Evolutionary conservation across 2,113 vertebrate species (phyloP), one percentile per base, ranked within the genome.

Genomic region (Puma concolor): DNA sequence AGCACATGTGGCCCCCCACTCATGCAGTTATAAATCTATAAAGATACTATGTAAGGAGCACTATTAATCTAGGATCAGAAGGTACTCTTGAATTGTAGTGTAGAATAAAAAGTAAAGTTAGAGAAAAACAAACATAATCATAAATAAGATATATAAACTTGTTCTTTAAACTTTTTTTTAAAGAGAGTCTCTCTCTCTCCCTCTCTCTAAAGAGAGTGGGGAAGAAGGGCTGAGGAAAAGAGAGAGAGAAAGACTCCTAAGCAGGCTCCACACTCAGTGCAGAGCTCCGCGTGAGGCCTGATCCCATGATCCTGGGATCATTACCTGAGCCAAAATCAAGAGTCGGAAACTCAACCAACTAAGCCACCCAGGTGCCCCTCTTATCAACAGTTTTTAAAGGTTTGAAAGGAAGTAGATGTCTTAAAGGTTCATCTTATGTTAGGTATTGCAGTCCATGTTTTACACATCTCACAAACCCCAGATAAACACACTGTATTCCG

Each of bases 51-150:
- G 29, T 3, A 81, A 84, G 67, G 66, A 64, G 36, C 50, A 69
- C 54, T 81, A 77, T 21, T 81, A 67, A 84, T 54, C 87, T 87
- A 66, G 82, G 38, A 4, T 21, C 16, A 80, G 79, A 92, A 94
- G 44, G 27, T 25, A 72, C 77, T 67, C 48, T 60, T 69, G 33
- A 94, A 54, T 33, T 81, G 17, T 31, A 72, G 4, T 36, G 5
- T 29, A 90, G 29, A 89, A 91, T 4, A 76, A 83, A 88, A 83
- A n/a, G 23, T 88, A 66, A 90, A 81, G 77, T 87, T 79, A 86
- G 52, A 94, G 72, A 82, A 76, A 71, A 89, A 72, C 16, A 74
- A 92, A 83, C 23, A 52, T 41, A 50, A 66, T 82, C 50, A 38
- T 25, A 87, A 94, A 33, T 3, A 88, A 50, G 63, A 88, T 15